Evolutionary conservation across 2,113 vertebrate species (phyloP), one percentile per base, ranked within the genome.

Genomic region (Telmatochromis sp.): DNA sequence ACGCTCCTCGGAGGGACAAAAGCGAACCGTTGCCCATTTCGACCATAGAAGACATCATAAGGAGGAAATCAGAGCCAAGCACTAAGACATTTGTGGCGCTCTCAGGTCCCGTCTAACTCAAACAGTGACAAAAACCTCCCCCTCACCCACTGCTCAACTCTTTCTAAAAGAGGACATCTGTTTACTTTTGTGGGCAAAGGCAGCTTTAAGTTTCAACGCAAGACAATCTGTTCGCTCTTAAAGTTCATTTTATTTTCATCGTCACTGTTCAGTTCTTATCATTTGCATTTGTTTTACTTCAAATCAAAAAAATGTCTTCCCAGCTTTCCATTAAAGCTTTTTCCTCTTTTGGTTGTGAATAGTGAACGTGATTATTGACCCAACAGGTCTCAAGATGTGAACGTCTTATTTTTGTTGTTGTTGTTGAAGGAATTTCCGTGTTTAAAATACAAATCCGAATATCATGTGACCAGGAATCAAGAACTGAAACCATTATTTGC

Each of bases 31-130:
- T 96, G 1, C 96, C 97, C 42, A 97, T 97, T 42, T 95, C 97
- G 86, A 97, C 97, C 70, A 95, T 98, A 91, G 97, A 98, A 82
- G 97, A 97, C 93, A 96, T 98, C 85, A 97, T 98, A 93, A 97
- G 96, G 92, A 97, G 96, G 81, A 97, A 97, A 93, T 97, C 97
- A n/a, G 97, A 98, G 88, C 92, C 96, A 84, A 96, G 96, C 51
- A 96, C 97, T 80, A 97, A 97, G 88, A 95, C 97, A 1, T 96
- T 97, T 8, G 97, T 97, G 85, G 96, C 97, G 12, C 96, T 98
- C 92, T 98, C 97, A 81, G 97, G 97, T 91, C 97, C 97, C 12
- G 95, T 97, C 80, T 98, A 94, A 97, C 19, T 47, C 19, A 9
- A n/a, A 19, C 37, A 28, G 45, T 47, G 19, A 82, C 13, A n/a